Conservation (phyloP, 2,888 invertebrate genomes). For the Hypselothyrea guttata region DNA sequence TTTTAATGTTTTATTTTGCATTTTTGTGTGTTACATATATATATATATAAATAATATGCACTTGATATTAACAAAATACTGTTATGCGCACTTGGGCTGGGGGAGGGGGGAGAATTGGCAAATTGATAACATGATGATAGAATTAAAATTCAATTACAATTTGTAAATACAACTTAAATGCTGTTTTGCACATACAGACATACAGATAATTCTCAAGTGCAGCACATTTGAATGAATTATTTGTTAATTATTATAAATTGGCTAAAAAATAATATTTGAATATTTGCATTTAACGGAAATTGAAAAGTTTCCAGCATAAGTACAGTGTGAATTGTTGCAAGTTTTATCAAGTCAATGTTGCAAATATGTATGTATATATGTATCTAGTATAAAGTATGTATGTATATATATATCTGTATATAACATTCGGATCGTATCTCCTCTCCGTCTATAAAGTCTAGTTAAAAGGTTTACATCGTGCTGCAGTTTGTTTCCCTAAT, state of each 20-base stretch:
- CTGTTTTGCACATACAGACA: conserved; percentile 20
- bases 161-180: conserved; percentile 31
- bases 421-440: neutral
- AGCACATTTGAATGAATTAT: conserved; percentile 37
- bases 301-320: too few relatives aligned
- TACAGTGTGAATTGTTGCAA: too few relatives aligned
- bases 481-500: too few relatives aligned
- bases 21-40: conserved; percentile 41
- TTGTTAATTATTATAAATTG: too few relatives aligned
- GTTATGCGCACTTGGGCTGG: conserved; percentile 20
- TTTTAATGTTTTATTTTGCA: conserved; percentile 7
- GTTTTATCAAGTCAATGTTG: conserved; percentile 8
- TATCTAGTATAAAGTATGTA: neutral
- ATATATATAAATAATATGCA: conserved; percentile 43
- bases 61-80: conserved; percentile 45
- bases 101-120: too few relatives aligned
- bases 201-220: conserved; percentile 42
- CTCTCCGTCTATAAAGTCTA: neutral
- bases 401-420: conserved; percentile 2
- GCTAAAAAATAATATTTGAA: conserved; percentile 40
- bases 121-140: conserved; percentile 17
- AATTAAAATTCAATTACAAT: neutral
- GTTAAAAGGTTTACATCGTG: too few relatives aligned
- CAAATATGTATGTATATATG: conserved; percentile 13
- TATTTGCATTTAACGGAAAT: too few relatives aligned